These are phyloP conservation scores for Macrochelys suwanniensis DNA, from an alignment of 2,797 vertebrate species.

Conservation along the genomic window DNA sequence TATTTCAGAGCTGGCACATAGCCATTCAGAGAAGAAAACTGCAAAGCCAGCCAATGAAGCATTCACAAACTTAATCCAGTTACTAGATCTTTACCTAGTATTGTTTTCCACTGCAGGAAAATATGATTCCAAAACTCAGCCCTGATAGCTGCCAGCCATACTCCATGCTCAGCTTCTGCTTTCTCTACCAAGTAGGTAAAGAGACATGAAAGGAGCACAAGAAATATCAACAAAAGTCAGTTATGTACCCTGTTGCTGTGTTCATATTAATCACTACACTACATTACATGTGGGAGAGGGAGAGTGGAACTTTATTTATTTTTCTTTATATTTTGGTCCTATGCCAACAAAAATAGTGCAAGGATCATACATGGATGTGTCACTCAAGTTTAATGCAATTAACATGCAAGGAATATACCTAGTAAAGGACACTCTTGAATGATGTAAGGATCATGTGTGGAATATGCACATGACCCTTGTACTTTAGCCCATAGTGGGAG, in stretches of 20 bases:
- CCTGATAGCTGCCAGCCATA: background rate
- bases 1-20: background rate
- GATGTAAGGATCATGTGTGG: background rate
- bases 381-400: background rate
- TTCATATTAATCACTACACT: background rate
- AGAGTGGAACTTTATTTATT: background rate
- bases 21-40: background rate
- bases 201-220: constrained; percentile 12
- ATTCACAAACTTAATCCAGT: background rate
- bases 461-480: background rate
- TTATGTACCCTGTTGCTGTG: background rate
- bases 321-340: background rate
- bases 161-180: constrained; percentile 20
- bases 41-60: background rate
- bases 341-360: background rate
- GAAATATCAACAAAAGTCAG: constrained; percentile 11
- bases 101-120: constrained; percentile 25
- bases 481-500: background rate
- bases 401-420: rapidly evolving
- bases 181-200: background rate
- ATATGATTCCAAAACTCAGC: background rate
- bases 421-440: background rate
- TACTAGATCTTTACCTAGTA: background rate
- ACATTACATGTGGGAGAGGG: background rate
- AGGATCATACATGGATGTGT: background rate